Percentiles rank a stretch among this genome's conserved stretches.
phyloP scores from a whole-genome alignment of 2,797 vertebrate species.

The Poeciliopsis turneri region DNA sequence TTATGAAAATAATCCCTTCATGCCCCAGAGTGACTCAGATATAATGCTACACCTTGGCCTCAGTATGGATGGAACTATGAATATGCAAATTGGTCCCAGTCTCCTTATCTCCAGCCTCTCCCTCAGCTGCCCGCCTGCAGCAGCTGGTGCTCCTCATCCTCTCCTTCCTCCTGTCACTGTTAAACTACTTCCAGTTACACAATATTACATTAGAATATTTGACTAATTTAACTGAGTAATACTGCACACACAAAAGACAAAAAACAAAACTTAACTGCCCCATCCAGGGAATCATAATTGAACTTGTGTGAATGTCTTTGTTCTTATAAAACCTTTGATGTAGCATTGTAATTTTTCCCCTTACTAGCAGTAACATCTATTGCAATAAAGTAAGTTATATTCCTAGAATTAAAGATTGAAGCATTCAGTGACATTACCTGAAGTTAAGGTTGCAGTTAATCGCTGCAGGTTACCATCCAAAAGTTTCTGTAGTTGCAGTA shows the following conservation, averaged over 20 bases:
- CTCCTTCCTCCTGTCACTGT: neutral
- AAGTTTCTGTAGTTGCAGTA: neutral
- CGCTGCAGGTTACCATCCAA: neutral
- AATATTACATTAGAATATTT: neutral
- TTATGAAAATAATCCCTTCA: slow-evolving; percentile 13
- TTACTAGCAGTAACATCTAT: neutral
- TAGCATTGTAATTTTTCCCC: neutral
- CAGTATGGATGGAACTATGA: slow-evolving; percentile 14
- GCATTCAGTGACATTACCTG: neutral
- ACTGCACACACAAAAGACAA: neutral
- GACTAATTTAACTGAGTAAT: neutral
- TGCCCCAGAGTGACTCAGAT: slow-evolving; percentile 11
- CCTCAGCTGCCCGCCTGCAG: slow-evolving; percentile 8
- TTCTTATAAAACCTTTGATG: neutral
- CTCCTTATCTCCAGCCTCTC: slow-evolving; percentile 14
- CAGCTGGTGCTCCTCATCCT: neutral
- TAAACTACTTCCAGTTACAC: slow-evolving; percentile 3
- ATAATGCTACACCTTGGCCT: slow-evolving; percentile 12
- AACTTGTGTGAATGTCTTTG: neutral
- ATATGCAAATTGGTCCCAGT: slow-evolving; percentile 22
- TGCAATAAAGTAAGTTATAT: neutral
- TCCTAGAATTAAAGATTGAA: neutral
- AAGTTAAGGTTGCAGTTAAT: neutral
- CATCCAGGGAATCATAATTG: neutral
- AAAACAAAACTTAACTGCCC: neutral